Percentiles rank a stretch among this genome's conserved stretches.
Evolutionary conservation across 2,113 vertebrate species (phyloP).

Genomic region (Felis chaus): DNA sequence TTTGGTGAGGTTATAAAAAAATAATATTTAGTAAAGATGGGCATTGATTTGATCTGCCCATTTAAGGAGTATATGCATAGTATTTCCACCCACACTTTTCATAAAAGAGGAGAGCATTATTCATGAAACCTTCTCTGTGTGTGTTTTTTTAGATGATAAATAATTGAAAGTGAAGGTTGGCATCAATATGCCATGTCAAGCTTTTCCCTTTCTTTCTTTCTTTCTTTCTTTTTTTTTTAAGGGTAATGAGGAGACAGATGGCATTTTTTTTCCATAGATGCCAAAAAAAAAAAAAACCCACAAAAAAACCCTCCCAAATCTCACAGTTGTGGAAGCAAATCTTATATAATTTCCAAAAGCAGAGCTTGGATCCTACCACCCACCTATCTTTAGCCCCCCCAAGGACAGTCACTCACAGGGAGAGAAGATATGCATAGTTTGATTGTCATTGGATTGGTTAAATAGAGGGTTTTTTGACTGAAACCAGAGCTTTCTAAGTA

Average conservation of each 20-base stretch:
- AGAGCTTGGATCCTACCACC: neutral
- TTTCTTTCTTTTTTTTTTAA: conserved; percentile 10
- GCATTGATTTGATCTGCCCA: neutral
- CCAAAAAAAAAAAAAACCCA: conserved; percentile 27
- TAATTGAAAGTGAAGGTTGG: conserved; percentile 73
- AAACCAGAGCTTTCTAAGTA: neutral
- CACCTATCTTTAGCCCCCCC: neutral
- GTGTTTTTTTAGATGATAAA: conserved; percentile 69
- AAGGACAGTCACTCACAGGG: neutral
- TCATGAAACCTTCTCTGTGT: conserved; percentile 10
- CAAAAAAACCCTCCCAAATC: neutral
- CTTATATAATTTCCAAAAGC: conserved; percentile 16
- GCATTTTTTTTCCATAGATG: conserved; percentile 63
- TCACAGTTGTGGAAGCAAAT: conserved; percentile 45
- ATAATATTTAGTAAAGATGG: neutral
- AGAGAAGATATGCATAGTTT: neutral
- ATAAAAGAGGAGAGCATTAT: conserved; percentile 50
- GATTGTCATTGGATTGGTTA: neutral
- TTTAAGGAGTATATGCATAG: neutral
- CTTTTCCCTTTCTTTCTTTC: neutral
- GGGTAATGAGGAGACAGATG: conserved; percentile 70
- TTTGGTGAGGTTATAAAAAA: conserved; percentile 24
- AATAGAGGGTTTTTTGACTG: neutral
- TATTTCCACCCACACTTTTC: conserved; percentile 52
- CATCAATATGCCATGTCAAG: conserved; percentile 48